Evolutionary conservation across 2,888 invertebrate species (phyloP).

Genomic region (Hydroisotoma schaefferi): DNA sequence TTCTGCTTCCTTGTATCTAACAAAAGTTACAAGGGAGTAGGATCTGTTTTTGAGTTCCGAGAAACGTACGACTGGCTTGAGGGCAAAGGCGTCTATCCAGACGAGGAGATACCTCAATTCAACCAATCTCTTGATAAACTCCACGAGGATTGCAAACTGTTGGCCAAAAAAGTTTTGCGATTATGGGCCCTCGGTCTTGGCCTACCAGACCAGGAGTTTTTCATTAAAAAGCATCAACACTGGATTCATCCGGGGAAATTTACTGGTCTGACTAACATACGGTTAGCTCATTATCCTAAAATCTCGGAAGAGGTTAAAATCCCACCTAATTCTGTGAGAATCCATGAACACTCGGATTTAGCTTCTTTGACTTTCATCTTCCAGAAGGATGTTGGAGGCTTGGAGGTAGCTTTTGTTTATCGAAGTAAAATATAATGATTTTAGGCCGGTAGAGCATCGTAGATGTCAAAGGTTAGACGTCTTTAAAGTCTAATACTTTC

Average conservation of each 20-base stretch:
- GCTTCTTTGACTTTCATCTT: constrained; percentile 22
- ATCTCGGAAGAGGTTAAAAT: constrained; percentile 2
- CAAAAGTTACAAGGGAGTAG: too few species aligned
- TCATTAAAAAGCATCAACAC: constrained; percentile 14
- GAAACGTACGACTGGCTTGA: constrained; percentile 24
- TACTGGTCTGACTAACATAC: constrained; percentile 11
- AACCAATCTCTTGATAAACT: constrained; percentile 4
- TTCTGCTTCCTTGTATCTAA: too few species aligned
- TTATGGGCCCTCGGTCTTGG: constrained; percentile 23
- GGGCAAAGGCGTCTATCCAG: constrained; percentile 8
- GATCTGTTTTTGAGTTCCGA: constrained; percentile 5
- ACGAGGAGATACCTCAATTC: constrained; percentile 19
- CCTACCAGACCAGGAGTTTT: constrained; percentile 23
- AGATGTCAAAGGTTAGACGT: too few species aligned
- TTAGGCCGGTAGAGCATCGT: too few species aligned
- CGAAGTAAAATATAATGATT: too few species aligned
- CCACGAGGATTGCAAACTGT: constrained; percentile 10
- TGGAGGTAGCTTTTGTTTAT: too few species aligned
- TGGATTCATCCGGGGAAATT: neutral
- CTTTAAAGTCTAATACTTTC: too few species aligned
- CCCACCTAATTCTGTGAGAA: constrained; percentile 14
- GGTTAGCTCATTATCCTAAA: constrained; percentile 25
- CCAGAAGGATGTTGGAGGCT: constrained; percentile 22
- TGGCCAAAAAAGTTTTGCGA: constrained; percentile 24
- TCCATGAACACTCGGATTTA: constrained; percentile 31